Evolutionary conservation across 2,888 invertebrate genomes (phyloP), one percentile per base, ranked within the genome.

Genomic region (Aporophyla nigra): DNA sequence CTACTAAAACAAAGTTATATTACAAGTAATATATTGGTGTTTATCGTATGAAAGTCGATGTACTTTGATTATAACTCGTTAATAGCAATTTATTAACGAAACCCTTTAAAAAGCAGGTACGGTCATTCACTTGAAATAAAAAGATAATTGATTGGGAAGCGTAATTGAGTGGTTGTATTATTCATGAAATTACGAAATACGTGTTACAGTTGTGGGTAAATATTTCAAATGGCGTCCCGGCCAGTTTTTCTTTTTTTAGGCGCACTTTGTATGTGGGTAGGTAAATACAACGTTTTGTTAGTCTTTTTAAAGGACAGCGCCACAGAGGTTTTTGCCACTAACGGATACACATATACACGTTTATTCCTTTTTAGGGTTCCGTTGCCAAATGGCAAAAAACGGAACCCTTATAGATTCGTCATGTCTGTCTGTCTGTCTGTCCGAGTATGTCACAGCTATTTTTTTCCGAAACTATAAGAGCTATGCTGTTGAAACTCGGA

Each of bases 191-290:
- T 27, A 14, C 24, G 7, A 51, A 54, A 49, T 51, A 33, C 21
- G n/a, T 56, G 10, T 51, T 33, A 51, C 56, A 53, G 12, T 3
- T 43, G 33, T 53, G 5, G 1, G 53, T 33, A 27, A 27, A 78
- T 21, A 14, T 69, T 76, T 33, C 9, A 24, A 16, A 16, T 27
- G 27, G 16, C 51, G 53, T 46, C 46, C 79, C 46, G 24, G 53
- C 0, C 0, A 51, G 46, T 14, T 43, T 46, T 24, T 24, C 46
- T 46, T 76, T 71, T 24, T 76, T 33, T 40, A n/a, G 33, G 0
- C 5, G 43, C 5, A n/a, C 61, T 43, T n/a, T 54, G n/a, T 43
- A 79, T 79, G 54, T 43, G 77, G 79, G 77, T 54, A 79, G 61
- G 43, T 9, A 79, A 79, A 77, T 79, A 71, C 10, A 27, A 70